Base-by-base conservation (phyloP, 2,888 invertebrate genomes). In the Nesidiocoris tenuis region DNA sequence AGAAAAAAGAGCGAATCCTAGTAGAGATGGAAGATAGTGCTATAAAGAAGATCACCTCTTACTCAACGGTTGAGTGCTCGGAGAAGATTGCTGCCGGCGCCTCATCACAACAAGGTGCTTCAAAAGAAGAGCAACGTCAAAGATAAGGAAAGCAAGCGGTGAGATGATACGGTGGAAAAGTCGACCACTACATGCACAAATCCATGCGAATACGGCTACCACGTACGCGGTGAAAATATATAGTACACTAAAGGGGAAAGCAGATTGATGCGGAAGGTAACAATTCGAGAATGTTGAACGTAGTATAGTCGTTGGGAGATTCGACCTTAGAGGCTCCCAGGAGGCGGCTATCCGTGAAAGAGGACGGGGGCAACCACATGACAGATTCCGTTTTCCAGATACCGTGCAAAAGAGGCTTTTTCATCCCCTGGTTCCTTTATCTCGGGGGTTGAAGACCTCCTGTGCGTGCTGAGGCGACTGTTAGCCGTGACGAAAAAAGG, bases 231-330 rank as follows among this genome's bases (percentile, higher is more conserved):
- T n/a, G n/a, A n/a, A n/a, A n/a, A n/a, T n/a, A n/a, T n/a, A n/a
- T n/a, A 55, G n/a, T 12, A 55, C n/a, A n/a, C n/a, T n/a, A 17
- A 39, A 65, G 12, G 56, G 16, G 55, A 57, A 25, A 39, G 18
- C 54, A 71, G 71, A 71, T 71, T 71, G 71, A 71, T 61, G 71
- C 61, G 71, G 71, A 71, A 71, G 71, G 71, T 71, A 71, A 71
- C 71, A 71, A 71, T 61, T 57, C 61, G 61, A 71, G 71, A 59
- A 19, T 17, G 59, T 18, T 17, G 17, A 17, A 59, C 17, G 59
- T 17, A 16, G 59, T 59, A 59, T 59, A n/a, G 59, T 59, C 7
- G 59, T 7, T 3, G 59, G 19, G 17, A 59, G 19, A 59, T 17
- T 59, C 59, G 19, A 59, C 59, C 19, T 22, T 12, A 39, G 39